These are phyloP conservation scores for Actias luna DNA, from an alignment of 2,888 invertebrate genomes.

Conservation along the genomic window DNA sequence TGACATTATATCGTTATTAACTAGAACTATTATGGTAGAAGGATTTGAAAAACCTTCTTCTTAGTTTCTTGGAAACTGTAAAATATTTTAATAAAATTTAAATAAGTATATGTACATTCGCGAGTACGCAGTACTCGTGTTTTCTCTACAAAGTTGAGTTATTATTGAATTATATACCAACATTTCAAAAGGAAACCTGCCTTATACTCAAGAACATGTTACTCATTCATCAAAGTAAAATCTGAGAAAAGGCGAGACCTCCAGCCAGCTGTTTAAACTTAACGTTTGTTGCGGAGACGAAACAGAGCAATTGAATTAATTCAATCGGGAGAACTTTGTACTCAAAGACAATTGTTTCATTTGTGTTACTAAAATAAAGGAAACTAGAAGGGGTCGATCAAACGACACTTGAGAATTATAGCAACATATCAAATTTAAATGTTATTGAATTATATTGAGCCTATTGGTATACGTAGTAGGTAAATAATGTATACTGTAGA, in stretches of 20 bases:
- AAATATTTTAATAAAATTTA: background rate
- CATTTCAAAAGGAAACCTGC: constrained; percentile 38
- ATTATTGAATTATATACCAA: constrained; percentile 29
- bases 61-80: background rate
- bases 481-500: background rate
- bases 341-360: constrained; percentile 69
- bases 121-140: constrained; percentile 20
- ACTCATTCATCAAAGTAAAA: constrained; percentile 44
- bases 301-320: constrained; percentile 78
- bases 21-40: background rate
- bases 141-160: constrained; percentile 27
- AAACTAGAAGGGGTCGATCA: constrained; percentile 61
- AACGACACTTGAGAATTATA: constrained; percentile 30
- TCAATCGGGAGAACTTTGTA: constrained; percentile 73
- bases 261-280: constrained; percentile 63
- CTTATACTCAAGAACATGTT: constrained; percentile 36
- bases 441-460: background rate
- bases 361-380: constrained; percentile 62
- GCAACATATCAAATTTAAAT: background rate
- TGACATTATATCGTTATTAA: background rate
- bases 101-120: background rate
- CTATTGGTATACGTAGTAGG: background rate
- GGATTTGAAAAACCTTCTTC: background rate
- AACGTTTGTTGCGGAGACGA: constrained; percentile 66
- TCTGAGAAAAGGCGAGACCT: constrained; percentile 42